Percentiles rank a stretch among this genome's conserved stretches.
These are phyloP conservation scores for Actinemys pallida DNA, from an alignment of 2,113 vertebrate genomes.

Conservation along the genomic window DNA sequence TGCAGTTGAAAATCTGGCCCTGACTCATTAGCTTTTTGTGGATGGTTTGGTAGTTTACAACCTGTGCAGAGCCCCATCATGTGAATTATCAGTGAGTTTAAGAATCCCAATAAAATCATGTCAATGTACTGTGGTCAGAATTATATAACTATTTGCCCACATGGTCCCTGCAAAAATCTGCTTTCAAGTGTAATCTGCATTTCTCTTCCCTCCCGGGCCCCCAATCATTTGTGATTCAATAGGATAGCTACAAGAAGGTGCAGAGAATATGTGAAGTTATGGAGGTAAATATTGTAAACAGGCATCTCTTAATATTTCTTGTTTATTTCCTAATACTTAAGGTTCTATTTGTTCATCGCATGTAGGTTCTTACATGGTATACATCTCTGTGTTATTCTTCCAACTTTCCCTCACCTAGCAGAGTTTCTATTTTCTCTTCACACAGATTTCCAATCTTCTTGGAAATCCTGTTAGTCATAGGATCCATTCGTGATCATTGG, in stretches of 20 bases:
- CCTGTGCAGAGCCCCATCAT: neutral
- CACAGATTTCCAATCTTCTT: neutral
- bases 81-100: neutral
- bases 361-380: neutral
- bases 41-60: neutral
- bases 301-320: constrained; percentile 32
- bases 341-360: neutral
- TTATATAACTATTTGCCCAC: neutral
- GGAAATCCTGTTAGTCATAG: constrained; percentile 5
- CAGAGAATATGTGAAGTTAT: neutral
- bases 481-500: constrained; percentile 42
- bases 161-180: neutral
- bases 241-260: neutral
- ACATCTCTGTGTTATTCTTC: neutral
- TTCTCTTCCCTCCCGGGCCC: neutral
- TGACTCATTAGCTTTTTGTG: neutral
- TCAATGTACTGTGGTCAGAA: constrained; percentile 19
- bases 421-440: constrained; percentile 12
- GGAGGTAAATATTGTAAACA: neutral
- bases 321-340: constrained; percentile 57
- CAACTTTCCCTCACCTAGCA: constrained; percentile 31
- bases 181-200: constrained; percentile 35
- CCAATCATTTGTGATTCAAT: neutral
- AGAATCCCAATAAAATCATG: constrained; percentile 18
- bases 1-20: neutral